phyloP scores from a whole-genome alignment of 2,888 invertebrate species.

The Aphidius colemani region DNA sequence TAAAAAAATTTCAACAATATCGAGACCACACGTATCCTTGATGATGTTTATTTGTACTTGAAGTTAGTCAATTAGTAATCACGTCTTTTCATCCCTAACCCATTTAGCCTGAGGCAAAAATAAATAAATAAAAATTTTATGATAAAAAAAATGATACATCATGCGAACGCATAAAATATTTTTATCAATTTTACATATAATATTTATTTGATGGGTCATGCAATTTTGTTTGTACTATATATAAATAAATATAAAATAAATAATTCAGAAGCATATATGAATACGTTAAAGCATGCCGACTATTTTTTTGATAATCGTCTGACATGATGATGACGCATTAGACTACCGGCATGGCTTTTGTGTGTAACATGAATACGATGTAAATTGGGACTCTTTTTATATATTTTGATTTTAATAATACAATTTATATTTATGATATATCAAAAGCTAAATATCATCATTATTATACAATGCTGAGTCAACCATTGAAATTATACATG shows the following conservation, averaged over 20 bases:
- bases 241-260: no score
- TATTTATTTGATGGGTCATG: background rate
- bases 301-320: no score
- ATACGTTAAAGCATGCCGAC: no score
- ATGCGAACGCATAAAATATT: slow-evolving; percentile 17
- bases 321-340: no score
- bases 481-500: slow-evolving; percentile 3
- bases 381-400: background rate
- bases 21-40: slow-evolving; percentile 31
- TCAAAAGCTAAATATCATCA: background rate
- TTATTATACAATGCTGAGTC: background rate
- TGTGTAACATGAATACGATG: background rate
- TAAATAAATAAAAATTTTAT: no score
- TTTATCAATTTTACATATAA: background rate
- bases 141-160: background rate
- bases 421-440: background rate
- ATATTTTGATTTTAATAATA: background rate
- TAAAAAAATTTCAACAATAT: slow-evolving; percentile 16
- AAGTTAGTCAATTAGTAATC: slow-evolving; percentile 46
- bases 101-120: slow-evolving; percentile 6
- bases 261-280: no score
- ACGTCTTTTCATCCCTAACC: slow-evolving; percentile 34
- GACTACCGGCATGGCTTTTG: no score
- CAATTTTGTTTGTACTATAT: background rate
- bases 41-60: background rate